Evolutionary conservation across 2,113 vertebrate genomes (phyloP), one percentile per base, ranked within the genome.

Genomic region (Dipodomys ordii): DNA sequence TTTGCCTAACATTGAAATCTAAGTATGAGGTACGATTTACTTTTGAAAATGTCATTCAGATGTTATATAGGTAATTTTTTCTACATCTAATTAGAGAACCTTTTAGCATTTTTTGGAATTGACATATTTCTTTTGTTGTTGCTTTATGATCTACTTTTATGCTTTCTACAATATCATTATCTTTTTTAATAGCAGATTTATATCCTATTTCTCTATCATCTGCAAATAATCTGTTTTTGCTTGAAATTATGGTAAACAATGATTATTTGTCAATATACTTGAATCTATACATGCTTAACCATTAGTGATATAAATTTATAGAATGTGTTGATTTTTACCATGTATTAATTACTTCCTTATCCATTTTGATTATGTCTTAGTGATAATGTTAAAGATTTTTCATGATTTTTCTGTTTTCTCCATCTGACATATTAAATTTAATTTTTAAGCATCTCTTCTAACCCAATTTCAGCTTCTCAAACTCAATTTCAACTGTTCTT

Each of bases 161-260:
- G 22, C 2, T 81, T 78, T 69, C 18, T 65, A 15, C 84, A 39
- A 86, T 77, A 67, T 57, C 2, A 67, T 81, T 90, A 19, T 69
- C 73, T 57, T 82, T 82, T 87, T 67, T 65, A 73, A 60, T 77
- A 85, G 30, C 73, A 32, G 87, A 8, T 64, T 46, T 78, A 44
- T 67, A 81, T 60, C 71, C 2, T 85, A 30, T 83, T 69, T 25
- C 8, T 92, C 71, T 87, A 19, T 72, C 4, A 73, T 88, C 3
- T n/a, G 25, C 53, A 74, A 85, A 81, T 87, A 85, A 81, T 87
- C 68, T 76, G 19, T 84, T 94, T 88, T 76, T 22, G 76, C 71
- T 77, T 87, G 57, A 90, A 76, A 83, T 68, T n/a, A n/a, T 84
- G 18, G 9, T 35, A 60, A 81, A 62, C 9, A 69, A 16, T 49